A percentile compares a stretch with the other conserved stretches of the same genome.
Evolutionary conservation across 64 coral and sea anemone genomes (phyloP).

Genomic region (Orbicella faveolata): DNA sequence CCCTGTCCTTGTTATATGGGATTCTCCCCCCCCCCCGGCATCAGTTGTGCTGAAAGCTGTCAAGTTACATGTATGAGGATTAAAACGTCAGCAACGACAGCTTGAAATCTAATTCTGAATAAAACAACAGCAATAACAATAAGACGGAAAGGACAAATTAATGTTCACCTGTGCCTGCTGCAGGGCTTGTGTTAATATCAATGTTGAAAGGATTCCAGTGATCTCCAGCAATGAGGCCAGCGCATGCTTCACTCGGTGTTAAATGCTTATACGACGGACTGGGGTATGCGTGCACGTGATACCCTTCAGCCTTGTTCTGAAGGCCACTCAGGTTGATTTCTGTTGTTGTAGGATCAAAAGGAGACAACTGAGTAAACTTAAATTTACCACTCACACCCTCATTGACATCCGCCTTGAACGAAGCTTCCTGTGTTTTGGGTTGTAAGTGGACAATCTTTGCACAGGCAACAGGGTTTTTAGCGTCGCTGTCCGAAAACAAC

Average conservation of each 20-base stretch:
- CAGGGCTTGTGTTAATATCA: constrained; percentile 56
- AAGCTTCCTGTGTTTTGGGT: constrained; percentile 38
- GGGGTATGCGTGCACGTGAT: constrained; percentile 73
- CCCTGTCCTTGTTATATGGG: no score
- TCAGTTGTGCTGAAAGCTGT: no score
- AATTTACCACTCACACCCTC: constrained; percentile 69
- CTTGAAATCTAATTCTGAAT: no score
- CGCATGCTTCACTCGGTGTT: constrained; percentile 16
- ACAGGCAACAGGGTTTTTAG: constrained; percentile 55
- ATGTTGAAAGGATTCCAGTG: constrained; percentile 85
- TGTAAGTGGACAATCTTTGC: constrained; percentile 60
- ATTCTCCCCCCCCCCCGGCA: no score
- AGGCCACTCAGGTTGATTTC: constrained; percentile 55
- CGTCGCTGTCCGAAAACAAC: constrained; percentile 30
- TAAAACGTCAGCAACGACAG: no score
- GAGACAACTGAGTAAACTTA: constrained; percentile 71
- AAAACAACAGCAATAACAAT: not conserved
- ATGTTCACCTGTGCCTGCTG: constrained; percentile 62
- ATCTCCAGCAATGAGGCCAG: constrained; percentile 37
- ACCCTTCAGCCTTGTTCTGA: constrained; percentile 51
- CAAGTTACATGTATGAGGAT: no score
- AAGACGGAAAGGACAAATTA: not conserved
- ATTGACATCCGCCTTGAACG: constrained; percentile 45
- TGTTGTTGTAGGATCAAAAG: constrained; percentile 64
- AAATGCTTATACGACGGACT: constrained; percentile 67